These are phyloP conservation scores for Amyelois transitella DNA, from an alignment of 1,140 invertebrate species.

Conservation along the genomic window DNA sequence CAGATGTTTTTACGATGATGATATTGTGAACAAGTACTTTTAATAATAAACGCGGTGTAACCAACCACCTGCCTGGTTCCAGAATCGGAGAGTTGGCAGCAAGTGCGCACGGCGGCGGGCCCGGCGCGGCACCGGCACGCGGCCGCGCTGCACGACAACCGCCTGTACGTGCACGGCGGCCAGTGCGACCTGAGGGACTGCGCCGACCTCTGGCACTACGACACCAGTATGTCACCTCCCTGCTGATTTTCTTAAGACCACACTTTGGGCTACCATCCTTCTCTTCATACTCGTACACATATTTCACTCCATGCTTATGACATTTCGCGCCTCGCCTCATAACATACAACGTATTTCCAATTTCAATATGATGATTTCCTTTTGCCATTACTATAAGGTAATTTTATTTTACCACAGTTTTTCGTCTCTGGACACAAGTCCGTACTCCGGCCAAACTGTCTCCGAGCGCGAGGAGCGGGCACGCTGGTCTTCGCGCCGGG, in stretches of 20 bases:
- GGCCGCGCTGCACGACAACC: constrained; percentile 76
- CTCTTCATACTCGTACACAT: not conserved
- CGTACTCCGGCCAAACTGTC: constrained; percentile 80
- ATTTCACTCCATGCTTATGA: not conserved
- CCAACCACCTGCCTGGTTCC: constrained; percentile 20
- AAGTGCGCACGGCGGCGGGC: constrained; percentile 62
- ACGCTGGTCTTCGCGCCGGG: constrained; percentile 85
- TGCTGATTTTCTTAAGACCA: constrained; percentile 60
- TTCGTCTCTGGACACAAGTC: constrained; percentile 80
- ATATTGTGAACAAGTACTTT: no score
- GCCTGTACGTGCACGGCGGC: constrained; percentile 91
- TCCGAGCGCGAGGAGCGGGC: constrained; percentile 87
- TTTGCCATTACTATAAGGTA: no score
- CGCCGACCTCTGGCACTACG: constrained; percentile 90
- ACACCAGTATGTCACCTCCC: constrained; percentile 79
- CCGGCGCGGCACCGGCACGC: constrained; percentile 90
- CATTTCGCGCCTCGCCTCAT: no score
- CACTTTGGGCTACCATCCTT: not conserved
- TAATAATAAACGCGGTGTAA: no score
- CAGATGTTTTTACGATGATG: no score
- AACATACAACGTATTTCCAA: no score
- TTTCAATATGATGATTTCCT: no score
- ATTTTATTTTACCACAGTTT: constrained; percentile 62
- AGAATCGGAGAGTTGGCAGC: constrained; percentile 87
- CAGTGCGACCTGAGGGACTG: constrained; percentile 90